Evolutionary conservation across 2,113 vertebrate genomes (phyloP).

Genomic region (Scomber colias): DNA sequence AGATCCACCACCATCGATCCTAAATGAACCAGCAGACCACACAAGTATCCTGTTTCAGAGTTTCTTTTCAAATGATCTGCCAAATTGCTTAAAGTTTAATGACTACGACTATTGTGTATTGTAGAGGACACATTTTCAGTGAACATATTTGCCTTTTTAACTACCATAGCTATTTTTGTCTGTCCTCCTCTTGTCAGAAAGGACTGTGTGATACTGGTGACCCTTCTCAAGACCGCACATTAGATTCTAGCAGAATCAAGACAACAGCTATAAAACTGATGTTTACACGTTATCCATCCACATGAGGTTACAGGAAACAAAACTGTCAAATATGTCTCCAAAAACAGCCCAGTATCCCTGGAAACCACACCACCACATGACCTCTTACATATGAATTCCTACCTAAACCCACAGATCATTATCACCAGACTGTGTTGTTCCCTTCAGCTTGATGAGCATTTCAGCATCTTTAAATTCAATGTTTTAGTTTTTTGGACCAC

Average conservation of each 20-base stretch:
- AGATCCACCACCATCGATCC: not conserved
- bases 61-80: not conserved
- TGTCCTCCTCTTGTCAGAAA: not conserved
- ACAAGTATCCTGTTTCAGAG: not conserved
- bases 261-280: not conserved
- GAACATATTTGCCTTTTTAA: too few species aligned
- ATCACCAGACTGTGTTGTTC: too few species aligned
- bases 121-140: too few species aligned
- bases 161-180: not conserved
- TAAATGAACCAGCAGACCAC: not conserved
- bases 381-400: too few species aligned
- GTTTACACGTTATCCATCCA: not conserved
- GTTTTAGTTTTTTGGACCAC: too few species aligned
- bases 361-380: too few species aligned
- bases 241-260: not conserved
- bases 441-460: too few species aligned
- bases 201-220: too few species aligned
- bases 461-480: too few species aligned
- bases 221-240: not conserved
- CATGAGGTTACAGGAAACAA: not conserved
- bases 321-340: not conserved
- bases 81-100: not conserved
- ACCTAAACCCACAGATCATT: too few species aligned
- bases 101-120: too few species aligned
- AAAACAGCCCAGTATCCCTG: not conserved